phyloP scores from a whole-genome alignment of 2,888 invertebrate species.

The Drosophila colorata region DNA sequence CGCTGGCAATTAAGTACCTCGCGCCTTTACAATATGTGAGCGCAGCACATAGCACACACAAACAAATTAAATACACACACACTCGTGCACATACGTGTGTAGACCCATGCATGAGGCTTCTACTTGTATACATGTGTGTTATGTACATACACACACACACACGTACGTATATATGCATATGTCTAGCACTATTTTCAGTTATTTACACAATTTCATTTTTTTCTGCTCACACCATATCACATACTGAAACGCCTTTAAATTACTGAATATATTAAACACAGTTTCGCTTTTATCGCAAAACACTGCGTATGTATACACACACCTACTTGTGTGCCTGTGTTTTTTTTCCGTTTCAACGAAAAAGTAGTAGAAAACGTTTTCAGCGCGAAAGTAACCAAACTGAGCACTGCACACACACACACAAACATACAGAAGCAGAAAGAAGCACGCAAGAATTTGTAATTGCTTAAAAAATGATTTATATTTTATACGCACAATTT shows the following conservation, averaged over 20 bases:
- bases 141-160: slow-evolving; percentile 27
- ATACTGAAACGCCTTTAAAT: slow-evolving; percentile 32
- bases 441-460: slow-evolving; percentile 74
- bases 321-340: slow-evolving; percentile 8
- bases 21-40: slow-evolving; percentile 69
- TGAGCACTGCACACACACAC: slow-evolving; percentile 56
- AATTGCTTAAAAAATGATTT: slow-evolving; percentile 62
- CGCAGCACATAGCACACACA: slow-evolving; percentile 47
- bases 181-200: slow-evolving; percentile 73
- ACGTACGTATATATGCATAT: slow-evolving; percentile 7
- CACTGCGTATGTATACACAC: slow-evolving; percentile 27
- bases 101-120: slow-evolving; percentile 36
- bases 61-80: slow-evolving; percentile 44
- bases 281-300: slow-evolving; percentile 45
- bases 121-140: slow-evolving; percentile 37
- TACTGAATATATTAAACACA: slow-evolving; percentile 30
- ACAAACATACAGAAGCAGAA: slow-evolving; percentile 43
- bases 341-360: slow-evolving; percentile 39
- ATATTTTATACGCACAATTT: slow-evolving; percentile 65
- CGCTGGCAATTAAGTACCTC: slow-evolving; percentile 62
- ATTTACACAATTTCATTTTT: slow-evolving; percentile 68
- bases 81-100: slow-evolving; percentile 28
- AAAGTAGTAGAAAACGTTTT: slow-evolving; percentile 69
- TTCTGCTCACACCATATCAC: slow-evolving; percentile 14
- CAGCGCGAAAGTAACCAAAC: slow-evolving; percentile 74